Conservation (phyloP, 1,140 invertebrate genomes). For the Thereuonema tuberculata region DNA sequence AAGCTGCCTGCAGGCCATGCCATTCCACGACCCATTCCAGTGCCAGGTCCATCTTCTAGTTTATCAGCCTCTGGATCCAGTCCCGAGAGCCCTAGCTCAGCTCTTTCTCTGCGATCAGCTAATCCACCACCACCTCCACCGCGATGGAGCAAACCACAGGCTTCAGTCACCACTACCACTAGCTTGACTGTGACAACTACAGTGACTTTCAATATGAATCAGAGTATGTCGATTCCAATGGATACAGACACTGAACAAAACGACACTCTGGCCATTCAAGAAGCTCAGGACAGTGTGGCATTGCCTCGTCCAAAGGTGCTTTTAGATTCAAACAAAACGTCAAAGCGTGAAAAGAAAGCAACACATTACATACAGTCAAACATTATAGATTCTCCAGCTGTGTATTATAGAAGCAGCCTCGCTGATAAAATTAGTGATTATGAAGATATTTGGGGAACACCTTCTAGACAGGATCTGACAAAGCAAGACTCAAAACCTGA, state of each 20-base stretch:
- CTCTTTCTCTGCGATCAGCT: constrained; percentile 32
- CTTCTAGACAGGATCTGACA: constrained; percentile 35
- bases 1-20: constrained; percentile 30
- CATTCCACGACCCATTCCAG: constrained; percentile 47
- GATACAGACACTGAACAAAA: neutral
- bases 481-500: constrained; percentile 11
- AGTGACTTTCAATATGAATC: constrained; percentile 62
- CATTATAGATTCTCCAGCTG: constrained; percentile 61
- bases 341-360: constrained; percentile 34
- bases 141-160: constrained; percentile 40
- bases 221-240: constrained; percentile 15
- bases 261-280: neutral
- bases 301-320: constrained; percentile 6
- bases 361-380: constrained; percentile 61
- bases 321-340: neutral
- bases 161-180: constrained; percentile 29
- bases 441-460: constrained; percentile 78
- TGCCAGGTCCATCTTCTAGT: constrained; percentile 17
- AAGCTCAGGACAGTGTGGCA: constrained; percentile 7
- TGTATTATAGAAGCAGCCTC: constrained; percentile 70
- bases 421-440: constrained; percentile 88
- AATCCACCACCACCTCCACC: constrained; percentile 46
- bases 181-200: constrained; percentile 69
- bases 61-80: constrained; percentile 15
- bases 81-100: neutral